phyloP scores from a whole-genome alignment of 2,797 vertebrate species.

The Amblyopsis hoosieri region DNA sequence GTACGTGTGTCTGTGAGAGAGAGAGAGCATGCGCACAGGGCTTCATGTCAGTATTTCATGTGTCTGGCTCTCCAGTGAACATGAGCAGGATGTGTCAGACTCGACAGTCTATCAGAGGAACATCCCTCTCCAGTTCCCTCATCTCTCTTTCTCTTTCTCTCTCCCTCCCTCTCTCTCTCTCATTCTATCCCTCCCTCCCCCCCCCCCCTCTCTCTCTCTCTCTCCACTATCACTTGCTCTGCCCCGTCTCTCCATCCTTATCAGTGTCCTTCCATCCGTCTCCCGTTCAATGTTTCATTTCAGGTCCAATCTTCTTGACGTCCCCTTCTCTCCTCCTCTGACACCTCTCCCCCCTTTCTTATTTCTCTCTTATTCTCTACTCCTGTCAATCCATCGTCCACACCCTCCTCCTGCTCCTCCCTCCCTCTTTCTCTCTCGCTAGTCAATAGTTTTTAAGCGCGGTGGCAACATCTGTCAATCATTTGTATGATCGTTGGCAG shows the following conservation, averaged over 20 bases:
- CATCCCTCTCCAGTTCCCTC: conserved; percentile 47
- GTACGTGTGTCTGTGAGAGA: conserved; percentile 1
- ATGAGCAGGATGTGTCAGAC: conserved; percentile 69
- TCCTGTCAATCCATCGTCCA: not conserved
- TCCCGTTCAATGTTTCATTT: conserved; percentile 76
- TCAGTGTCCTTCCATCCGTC: conserved; percentile 66
- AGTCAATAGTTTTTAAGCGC: conserved; percentile 64
- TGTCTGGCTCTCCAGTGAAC: conserved; percentile 65
- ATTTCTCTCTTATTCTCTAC: conserved; percentile 37
- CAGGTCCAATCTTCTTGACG: conserved; percentile 72
- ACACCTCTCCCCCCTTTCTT: conserved; percentile 10
- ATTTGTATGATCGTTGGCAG: conserved; percentile 38
- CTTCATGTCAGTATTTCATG: conserved; percentile 45
- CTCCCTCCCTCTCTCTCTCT: conserved; percentile 17
- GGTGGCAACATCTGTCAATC: conserved; percentile 62
- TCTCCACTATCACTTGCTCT: conserved; percentile 39
- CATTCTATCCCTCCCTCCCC: conserved; percentile 17
- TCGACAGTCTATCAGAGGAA: conserved; percentile 69
- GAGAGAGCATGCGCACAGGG: not conserved
- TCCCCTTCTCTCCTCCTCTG: conserved; percentile 42
- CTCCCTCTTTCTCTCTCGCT: conserved; percentile 23
- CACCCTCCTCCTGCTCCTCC: conserved; percentile 39
- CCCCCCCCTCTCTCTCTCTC: conserved; percentile 35
- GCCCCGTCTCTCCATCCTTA: conserved; percentile 63
- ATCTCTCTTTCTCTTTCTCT: not conserved